Evolutionary conservation across 2,888 invertebrate species (phyloP), one percentile per base, ranked within the genome.

Genomic region (Pardosa pseudoannulata): DNA sequence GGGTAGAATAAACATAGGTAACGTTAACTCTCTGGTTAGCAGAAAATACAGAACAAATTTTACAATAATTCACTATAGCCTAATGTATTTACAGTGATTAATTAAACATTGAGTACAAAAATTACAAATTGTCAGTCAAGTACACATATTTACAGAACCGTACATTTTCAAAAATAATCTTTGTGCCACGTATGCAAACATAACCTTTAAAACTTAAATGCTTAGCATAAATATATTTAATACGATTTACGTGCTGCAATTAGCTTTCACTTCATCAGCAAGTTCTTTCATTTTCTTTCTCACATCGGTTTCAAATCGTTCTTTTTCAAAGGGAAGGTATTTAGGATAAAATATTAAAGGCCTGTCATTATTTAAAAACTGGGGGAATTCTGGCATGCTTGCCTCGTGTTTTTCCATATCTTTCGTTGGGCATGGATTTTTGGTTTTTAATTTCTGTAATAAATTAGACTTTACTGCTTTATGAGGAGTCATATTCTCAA

Each of bases 321-420:
- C 75, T n/a, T 65, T 75, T 27, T 75, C 64, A 41, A 56, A 78
- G 0, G 70, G 70, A 32, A 79, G 31, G n/a, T 70, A 70, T n/a
- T 50, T 36, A 3, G 78, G 78, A 36, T 79, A 79, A 70, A 62
- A 70, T 50, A 23, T 36, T 1, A 67, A 67, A 67, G 67, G 67
- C 19, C 67, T 67, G 7, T 67, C 67, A 19, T 67, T 67, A 19
- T 23, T 67, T 36, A 67, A 32, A 67, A 67, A 67, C 32, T 36
- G 31, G 19, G 67, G 67, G 5, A 67, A 28, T 0, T 31, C 7
- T 6, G 67, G 67, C 11, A 67, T 7, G 62, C 11, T 23, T 13
- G 23, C 16, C 6, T 7, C n/a, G 28, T 1, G 7, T 29, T 31
- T 27, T 19, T 65, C 64, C n/a, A 29, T 65, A 2, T 11, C 16